Base-by-base conservation (phyloP, 1,140 invertebrate genomes). In the Paralvinella palmiformis region DNA sequence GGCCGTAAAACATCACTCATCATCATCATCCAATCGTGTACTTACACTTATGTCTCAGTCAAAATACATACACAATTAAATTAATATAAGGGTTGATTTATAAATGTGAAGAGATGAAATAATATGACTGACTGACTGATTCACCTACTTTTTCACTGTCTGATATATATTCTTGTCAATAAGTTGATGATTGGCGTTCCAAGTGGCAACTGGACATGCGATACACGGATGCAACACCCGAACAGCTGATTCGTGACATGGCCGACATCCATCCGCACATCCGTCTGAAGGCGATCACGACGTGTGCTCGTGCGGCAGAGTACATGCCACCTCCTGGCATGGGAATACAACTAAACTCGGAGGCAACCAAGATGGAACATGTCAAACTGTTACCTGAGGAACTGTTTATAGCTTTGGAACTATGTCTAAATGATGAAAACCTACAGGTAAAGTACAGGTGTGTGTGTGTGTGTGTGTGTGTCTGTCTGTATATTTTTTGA, bases 191-290 rank as follows among this genome's bases (percentile, higher is more conserved):
- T 29, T 80, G 78, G 78, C 66, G 73, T 41, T 62, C 61, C 4
- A 73, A 77, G 62, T 79, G 76, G 74, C 70, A 77, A 44, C 60
- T 80, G 31, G 69, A 71, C 65, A 72, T 71, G 29, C 74, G 76
- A 65, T 78, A 71, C 67, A 68, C 67, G 15, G 78, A 80, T 68
- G 72, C 73, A 52, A 75, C 71, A 10, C 70, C 71, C 2, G 72
- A 76, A 60, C 77, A 79, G 50, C 69, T 80, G 32, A 75, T 79
- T 7, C 59, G 65, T 27, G 78, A 80, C 68, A 80, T 80, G 77
- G 72, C 71, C 2, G 77, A 79, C 65, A 75, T 79, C 22, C 78
- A 80, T 59, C 62, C 75, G 4, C 76, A 79, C 67, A 74, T 80
- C 17, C 62, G 77, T 36, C 66, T 79, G 4, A 62, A 44, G 63